Evolutionary conservation across 2,113 vertebrate species (phyloP).

Genomic region (Oryctolagus cuniculus): DNA sequence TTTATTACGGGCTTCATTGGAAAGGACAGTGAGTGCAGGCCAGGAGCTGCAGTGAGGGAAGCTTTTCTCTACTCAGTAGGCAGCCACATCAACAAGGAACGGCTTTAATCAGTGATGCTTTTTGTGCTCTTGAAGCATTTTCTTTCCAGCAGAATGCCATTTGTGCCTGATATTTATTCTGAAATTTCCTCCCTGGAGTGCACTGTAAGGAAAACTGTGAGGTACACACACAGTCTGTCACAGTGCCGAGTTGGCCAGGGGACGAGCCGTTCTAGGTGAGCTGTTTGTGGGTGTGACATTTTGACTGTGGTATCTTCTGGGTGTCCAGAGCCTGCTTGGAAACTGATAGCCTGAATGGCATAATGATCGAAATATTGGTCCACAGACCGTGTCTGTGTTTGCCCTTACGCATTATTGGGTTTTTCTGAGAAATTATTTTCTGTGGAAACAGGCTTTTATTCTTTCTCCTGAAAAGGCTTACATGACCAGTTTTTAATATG

Average conservation of each 20-base stretch:
- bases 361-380: neutral
- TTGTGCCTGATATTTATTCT: neutral
- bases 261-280: neutral
- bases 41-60: neutral
- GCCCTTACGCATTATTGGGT: neutral
- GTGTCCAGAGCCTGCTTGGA: neutral
- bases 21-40: neutral
- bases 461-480: slow-evolving; percentile 40
- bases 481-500: neutral
- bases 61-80: neutral
- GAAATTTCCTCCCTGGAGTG: neutral
- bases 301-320: slow-evolving; percentile 6
- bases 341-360: neutral
- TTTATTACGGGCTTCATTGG: neutral
- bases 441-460: neutral
- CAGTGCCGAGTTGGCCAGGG: neutral
- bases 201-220: neutral
- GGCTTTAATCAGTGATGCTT: neutral
- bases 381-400: neutral
- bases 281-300: neutral
- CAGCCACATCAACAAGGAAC: too few relatives aligned
- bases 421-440: neutral
- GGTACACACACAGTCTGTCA: neutral
- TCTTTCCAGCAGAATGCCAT: neutral
- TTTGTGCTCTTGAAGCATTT: neutral